A percentile compares a stretch with the other conserved stretches of the same genome.
Evolutionary conservation across 2,113 vertebrate genomes (phyloP).

Genomic region (Siphamia tubifer): DNA sequence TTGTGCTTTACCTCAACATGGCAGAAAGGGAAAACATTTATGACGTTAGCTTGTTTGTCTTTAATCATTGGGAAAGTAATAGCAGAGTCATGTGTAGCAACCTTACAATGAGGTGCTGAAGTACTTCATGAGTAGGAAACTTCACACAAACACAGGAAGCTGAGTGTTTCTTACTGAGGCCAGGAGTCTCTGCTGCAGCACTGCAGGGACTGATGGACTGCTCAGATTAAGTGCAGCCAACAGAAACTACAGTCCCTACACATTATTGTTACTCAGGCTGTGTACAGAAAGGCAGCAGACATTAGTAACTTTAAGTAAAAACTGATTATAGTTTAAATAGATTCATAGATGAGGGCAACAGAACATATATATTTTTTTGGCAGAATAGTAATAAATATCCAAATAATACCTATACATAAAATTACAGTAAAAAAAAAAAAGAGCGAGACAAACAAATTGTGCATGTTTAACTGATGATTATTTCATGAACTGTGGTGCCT

Average conservation of each 20-base stretch:
- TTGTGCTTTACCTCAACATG: slow-evolving; percentile 20
- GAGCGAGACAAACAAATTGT: too few relatives aligned
- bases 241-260: slow-evolving; percentile 56
- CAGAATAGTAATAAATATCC: too few relatives aligned
- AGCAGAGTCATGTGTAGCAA: slow-evolving; percentile 56
- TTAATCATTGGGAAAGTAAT: slow-evolving; percentile 68
- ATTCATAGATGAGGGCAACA: too few relatives aligned
- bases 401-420: too few relatives aligned
- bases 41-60: slow-evolving; percentile 56
- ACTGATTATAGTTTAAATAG: too few relatives aligned
- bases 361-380: too few relatives aligned
- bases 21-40: slow-evolving; percentile 35
- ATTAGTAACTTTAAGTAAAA: too few relatives aligned
- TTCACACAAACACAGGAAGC: slow-evolving; percentile 85
- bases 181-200: slow-evolving; percentile 55
- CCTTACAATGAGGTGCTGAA: slow-evolving; percentile 80
- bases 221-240: slow-evolving; percentile 72
- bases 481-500: too few relatives aligned
- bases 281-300: slow-evolving; percentile 13
- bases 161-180: slow-evolving; percentile 69
- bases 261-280: slow-evolving; percentile 40
- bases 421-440: too few relatives aligned
- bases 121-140: slow-evolving; percentile 78
- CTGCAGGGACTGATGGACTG: slow-evolving; percentile 64
- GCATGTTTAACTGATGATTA: too few relatives aligned